Base-by-base conservation (phyloP, 2,888 invertebrate species). In the Eristalis tenax region DNA sequence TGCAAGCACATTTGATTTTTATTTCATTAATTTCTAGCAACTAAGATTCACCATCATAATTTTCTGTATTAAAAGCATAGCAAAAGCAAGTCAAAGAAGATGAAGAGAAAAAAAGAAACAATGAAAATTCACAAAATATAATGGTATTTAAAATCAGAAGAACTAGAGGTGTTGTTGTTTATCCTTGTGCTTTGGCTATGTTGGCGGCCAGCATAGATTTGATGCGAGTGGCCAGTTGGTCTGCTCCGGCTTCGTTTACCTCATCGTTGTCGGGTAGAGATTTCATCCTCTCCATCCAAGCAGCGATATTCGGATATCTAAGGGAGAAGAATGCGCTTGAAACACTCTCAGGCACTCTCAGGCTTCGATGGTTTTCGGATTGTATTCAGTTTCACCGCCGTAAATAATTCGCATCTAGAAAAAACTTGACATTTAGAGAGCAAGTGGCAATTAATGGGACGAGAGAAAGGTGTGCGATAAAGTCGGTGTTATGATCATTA, bases 251-350 rank as follows among this genome's bases (percentile, higher is more conserved):
- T 1, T 92, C 80, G 81, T 92, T 93, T 0, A 92, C 79, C 5
- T 91, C 90, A n/a, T 91, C 90, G 83, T 92, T 91, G 56, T 91
- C 90, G 1, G 92, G 92, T 63, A 92, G 70, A 4, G 90, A 75
- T 69, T 90, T 88, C 90, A 93, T 90, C 13, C 91, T 90, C 26
- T 89, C 90, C 89, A 92, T 89, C 93, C 93, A 93, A 8, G 88
- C 89, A 0, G 0, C 63, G 1, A 90, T 91, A 23, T 89, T 86
- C 0, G 92, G 92, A 85, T 89, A 91, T 80, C 90, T 91, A 38
- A 8, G n/a, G 13, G n/a, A 13, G 13, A 22, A 35, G n/a, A 18
- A 50, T n/a, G 4, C 22, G 4, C 1, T 61, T 18, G 40, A 50
- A 40, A 71, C 13, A 18, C 0, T 4, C 11, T 13, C 11, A 3